These are phyloP conservation scores for Drosophila quadrilineata DNA, from an alignment of 1,140 invertebrate genomes.

Conservation along the genomic window DNA sequence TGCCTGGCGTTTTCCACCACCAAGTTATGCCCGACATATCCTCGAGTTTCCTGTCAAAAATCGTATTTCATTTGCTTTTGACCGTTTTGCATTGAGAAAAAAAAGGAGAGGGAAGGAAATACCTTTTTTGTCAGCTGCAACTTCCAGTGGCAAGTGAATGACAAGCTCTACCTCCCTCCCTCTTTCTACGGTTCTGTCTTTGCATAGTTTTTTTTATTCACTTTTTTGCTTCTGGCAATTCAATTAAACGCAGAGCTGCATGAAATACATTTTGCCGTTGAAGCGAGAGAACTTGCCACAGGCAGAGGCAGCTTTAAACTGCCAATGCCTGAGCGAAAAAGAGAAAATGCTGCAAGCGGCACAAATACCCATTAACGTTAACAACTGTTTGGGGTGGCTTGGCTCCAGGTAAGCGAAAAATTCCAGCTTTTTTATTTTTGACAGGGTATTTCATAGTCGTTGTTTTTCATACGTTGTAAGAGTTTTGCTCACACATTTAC, in stretches of 20 bases:
- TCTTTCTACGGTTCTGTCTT: no score
- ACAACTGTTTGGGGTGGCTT: no score
- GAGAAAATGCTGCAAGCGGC: no score
- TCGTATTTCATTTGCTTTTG: slow-evolving; percentile 31
- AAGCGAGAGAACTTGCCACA: slow-evolving; percentile 13
- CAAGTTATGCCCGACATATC: slow-evolving; percentile 13
- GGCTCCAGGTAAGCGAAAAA: no score
- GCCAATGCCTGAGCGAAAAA: no score
- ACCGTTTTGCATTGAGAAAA: slow-evolving; percentile 10
- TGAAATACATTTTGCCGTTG: slow-evolving; percentile 60
- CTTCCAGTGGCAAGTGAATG: neutral
- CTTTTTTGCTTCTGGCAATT: slow-evolving; percentile 63
- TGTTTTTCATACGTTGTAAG: neutral
- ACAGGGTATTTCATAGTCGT: neutral
- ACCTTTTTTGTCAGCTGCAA: slow-evolving; percentile 12
- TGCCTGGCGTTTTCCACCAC: neutral
- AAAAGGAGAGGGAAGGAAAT: no score
- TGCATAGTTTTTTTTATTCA: no score
- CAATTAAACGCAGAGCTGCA: slow-evolving; percentile 75
- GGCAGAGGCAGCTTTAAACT: neutral
- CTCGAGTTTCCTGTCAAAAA: neutral
- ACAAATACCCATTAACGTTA: no score
- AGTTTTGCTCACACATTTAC: neutral
- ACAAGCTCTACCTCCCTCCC: neutral
- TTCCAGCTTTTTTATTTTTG: neutral